phyloP scores from a whole-genome alignment of 2,113 vertebrate species.

The Barbus barbus region DNA sequence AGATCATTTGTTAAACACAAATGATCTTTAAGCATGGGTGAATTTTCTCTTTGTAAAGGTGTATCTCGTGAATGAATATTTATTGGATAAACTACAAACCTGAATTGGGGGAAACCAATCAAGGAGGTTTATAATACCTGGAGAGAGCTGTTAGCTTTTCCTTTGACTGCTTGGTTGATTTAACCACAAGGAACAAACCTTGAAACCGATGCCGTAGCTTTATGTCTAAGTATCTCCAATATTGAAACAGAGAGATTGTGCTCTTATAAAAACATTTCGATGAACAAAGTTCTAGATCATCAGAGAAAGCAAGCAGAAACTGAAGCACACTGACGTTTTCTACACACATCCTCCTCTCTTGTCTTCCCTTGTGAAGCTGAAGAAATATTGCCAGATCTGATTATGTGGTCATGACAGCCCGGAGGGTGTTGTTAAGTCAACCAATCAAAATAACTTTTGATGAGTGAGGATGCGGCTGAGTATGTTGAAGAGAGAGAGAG shows the following conservation, averaged over 20 bases:
- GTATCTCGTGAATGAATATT: background rate
- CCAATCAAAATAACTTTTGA: constrained; percentile 56
- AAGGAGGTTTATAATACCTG: background rate
- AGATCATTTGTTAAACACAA: constrained; percentile 6
- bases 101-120: background rate
- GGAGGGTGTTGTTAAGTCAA: constrained; percentile 62
- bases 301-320: constrained; percentile 25
- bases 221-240: background rate
- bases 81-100: background rate
- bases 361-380: constrained; percentile 49
- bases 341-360: constrained; percentile 32
- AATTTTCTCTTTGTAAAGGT: constrained; percentile 22
- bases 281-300: constrained; percentile 10
- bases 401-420: constrained; percentile 61
- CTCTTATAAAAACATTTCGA: background rate
- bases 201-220: background rate
- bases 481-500: constrained; percentile 41
- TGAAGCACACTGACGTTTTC: constrained; percentile 27
- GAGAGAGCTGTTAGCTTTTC: background rate
- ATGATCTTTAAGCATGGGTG: constrained; percentile 1
- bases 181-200: background rate
- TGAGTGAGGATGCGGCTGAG: constrained; percentile 30
- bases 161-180: background rate
- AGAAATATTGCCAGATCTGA: constrained; percentile 61
- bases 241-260: background rate